A percentile compares a stretch with the other conserved stretches of the same genome.
Conservation (phyloP, 2,797 vertebrate species). For the Liasis olivaceus region DNA sequence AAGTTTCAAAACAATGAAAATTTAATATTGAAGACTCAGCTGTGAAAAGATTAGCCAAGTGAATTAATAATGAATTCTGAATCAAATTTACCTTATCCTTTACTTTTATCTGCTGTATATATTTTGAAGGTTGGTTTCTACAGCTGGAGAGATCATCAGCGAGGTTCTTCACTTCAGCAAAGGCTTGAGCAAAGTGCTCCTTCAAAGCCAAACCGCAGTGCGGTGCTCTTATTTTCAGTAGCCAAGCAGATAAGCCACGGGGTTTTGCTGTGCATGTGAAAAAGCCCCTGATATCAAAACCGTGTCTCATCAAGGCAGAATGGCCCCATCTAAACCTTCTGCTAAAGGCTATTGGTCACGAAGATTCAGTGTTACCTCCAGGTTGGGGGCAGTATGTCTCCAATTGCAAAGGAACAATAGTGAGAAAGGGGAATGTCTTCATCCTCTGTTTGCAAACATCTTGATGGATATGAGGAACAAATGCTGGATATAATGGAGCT, state of each 20-base stretch:
- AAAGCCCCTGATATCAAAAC: not conserved
- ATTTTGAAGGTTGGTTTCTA: not conserved
- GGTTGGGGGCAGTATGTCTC: not conserved
- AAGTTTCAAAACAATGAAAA: not conserved
- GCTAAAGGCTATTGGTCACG: not conserved
- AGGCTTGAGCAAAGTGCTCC: not conserved
- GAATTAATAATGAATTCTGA: not conserved
- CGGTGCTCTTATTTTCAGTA: not conserved
- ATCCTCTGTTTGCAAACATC: not conserved
- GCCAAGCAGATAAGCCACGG: not conserved
- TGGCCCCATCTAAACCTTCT: not conserved
- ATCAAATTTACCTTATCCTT: not conserved
- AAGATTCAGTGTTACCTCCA: not conserved
- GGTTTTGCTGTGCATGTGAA: not conserved
- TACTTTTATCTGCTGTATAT: not conserved
- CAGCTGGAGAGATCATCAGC: not conserved
- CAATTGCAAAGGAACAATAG: not conserved
- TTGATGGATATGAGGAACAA: not conserved
- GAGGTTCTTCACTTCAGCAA: not conserved
- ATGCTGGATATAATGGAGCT: not conserved
- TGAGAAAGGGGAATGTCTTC: not conserved
- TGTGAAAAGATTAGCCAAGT: not conserved
- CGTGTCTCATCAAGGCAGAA: not conserved
- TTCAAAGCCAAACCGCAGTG: not conserved
- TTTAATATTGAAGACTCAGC: conserved; percentile 11